phyloP scores from a whole-genome alignment of 2,113 vertebrate species.

The Chloropsis cyanopogon region DNA sequence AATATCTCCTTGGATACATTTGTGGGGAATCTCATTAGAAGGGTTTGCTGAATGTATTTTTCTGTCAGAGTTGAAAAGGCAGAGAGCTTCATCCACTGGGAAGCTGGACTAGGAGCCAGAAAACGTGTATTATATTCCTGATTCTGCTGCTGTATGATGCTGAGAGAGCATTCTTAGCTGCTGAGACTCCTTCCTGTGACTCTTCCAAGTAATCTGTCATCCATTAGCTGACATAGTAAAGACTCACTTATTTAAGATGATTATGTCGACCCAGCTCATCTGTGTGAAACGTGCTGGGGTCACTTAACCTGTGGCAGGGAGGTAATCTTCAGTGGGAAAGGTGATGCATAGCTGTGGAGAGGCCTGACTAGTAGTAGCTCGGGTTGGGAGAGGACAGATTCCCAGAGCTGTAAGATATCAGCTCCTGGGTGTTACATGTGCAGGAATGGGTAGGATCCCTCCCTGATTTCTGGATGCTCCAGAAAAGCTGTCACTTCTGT shows the following conservation, averaged over 20 bases:
- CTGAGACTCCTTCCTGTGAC: not conserved
- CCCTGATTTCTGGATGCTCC: not conserved
- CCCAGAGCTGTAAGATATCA: not conserved
- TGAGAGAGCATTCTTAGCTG: not conserved
- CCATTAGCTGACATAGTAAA: not conserved
- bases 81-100: not conserved
- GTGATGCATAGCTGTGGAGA: not conserved
- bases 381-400: not conserved
- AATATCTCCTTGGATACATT: slow-evolving; percentile 21
- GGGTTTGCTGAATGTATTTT: slow-evolving; percentile 11
- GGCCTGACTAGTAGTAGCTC: not conserved
- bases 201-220: not conserved
- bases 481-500: not conserved
- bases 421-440: not conserved
- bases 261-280: not conserved
- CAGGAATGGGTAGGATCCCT: not conserved
- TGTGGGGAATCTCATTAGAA: slow-evolving; percentile 21
- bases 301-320: not conserved
- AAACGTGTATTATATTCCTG: not conserved
- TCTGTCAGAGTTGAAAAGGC: not conserved
- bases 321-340: not conserved
- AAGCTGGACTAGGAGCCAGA: not conserved
- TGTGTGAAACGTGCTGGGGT: not conserved
- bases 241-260: not conserved
- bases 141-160: not conserved